Conservation (phyloP, 2,888 invertebrate species). For the Amphipoea lucens region DNA sequence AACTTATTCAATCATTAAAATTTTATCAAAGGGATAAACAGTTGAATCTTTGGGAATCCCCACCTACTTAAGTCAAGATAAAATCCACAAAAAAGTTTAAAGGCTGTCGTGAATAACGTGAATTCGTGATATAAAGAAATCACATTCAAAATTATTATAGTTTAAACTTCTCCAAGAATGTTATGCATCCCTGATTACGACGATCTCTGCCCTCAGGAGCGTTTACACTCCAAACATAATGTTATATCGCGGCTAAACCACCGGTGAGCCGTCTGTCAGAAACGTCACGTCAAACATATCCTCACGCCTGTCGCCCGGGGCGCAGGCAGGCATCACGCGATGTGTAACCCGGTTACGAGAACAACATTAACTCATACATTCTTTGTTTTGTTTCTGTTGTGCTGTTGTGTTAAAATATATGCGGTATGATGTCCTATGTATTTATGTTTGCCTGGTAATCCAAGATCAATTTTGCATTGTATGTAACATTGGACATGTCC, state of each 20-base stretch:
- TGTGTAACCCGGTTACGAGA: constrained; percentile 66
- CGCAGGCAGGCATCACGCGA: constrained; percentile 64
- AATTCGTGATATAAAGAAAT: background rate
- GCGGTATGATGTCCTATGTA: constrained; percentile 14
- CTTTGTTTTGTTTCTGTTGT: constrained; percentile 46
- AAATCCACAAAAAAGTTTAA: background rate
- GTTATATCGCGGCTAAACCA: constrained; percentile 49
- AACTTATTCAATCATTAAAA: background rate
- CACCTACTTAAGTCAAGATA: background rate
- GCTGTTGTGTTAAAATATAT: constrained; percentile 15
- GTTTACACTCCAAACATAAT: constrained; percentile 49
- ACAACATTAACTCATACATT: constrained; percentile 35
- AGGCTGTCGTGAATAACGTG: background rate
- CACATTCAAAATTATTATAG: background rate
- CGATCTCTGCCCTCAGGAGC: constrained; percentile 53
- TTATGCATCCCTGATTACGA: constrained; percentile 38
- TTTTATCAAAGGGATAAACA: background rate
- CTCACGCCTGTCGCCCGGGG: constrained; percentile 72
- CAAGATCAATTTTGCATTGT: constrained; percentile 38
- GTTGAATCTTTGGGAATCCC: too few species aligned
- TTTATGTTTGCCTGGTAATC: constrained; percentile 56
- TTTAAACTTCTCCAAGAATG: constrained; percentile 21
- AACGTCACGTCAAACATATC: constrained; percentile 64
- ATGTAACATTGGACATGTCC: constrained; percentile 4
- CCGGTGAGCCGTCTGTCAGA: constrained; percentile 61